Conservation (phyloP, 1,140 invertebrate species). For the Cherax quadricarinatus region DNA sequence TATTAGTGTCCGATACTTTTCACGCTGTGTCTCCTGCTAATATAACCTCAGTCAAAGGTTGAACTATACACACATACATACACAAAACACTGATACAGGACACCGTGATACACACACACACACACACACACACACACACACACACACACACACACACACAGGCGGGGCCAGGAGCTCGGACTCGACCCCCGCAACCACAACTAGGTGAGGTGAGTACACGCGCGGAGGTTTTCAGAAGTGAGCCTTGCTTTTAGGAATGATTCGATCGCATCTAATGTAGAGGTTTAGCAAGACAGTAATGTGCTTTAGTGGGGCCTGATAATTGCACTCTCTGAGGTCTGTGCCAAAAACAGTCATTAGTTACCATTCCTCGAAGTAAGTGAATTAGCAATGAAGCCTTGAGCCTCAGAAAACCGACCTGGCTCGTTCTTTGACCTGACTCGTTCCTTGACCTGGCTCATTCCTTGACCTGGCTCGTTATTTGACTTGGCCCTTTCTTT, state of each 20-base stretch:
- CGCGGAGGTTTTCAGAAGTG: neutral
- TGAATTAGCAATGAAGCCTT: neutral
- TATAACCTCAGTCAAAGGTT: neutral
- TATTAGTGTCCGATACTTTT: neutral
- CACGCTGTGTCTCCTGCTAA: neutral
- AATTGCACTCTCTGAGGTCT: neutral
- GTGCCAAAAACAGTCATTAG: neutral
- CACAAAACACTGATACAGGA: too few relatives aligned
- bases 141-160: conserved; percentile 5
- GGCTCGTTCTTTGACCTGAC: neutral
- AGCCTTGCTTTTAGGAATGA: neutral
- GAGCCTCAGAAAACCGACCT: neutral
- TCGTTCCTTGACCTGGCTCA: neutral
- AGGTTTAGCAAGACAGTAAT: neutral
- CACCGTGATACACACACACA: neutral
- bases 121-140: conserved; percentile 27
- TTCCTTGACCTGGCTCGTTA: neutral
- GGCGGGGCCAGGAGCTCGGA: neutral
- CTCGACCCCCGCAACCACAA: too few relatives aligned
- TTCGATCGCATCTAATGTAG: neutral
- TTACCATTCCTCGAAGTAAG: neutral
- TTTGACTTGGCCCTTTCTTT: neutral
- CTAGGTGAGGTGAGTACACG: neutral
- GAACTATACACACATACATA: neutral
- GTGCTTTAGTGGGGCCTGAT: neutral